These are phyloP conservation scores for Darevskia mixta DNA, from an alignment of 2,797 vertebrate species.

Conservation along the genomic window DNA sequence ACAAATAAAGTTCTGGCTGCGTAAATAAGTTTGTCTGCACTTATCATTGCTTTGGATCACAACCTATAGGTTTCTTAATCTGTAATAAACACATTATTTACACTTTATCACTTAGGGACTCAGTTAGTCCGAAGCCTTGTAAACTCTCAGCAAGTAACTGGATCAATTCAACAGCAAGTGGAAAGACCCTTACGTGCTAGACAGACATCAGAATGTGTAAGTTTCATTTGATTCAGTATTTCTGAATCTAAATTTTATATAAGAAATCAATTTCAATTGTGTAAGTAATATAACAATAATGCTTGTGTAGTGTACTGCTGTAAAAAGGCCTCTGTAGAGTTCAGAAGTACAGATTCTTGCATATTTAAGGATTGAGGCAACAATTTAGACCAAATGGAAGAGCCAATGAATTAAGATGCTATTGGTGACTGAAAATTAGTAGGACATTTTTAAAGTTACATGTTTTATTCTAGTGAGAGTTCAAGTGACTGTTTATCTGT, in stretches of 20 bases:
- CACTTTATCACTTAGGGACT: slow-evolving; percentile 80
- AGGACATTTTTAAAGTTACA: neutral
- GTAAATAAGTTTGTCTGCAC: neutral
- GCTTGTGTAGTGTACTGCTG: neutral
- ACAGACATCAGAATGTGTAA: slow-evolving; percentile 95
- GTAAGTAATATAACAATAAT: neutral
- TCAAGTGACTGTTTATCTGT: neutral
- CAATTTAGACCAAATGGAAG: neutral
- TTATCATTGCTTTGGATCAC: neutral
- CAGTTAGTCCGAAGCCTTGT: slow-evolving; percentile 88
- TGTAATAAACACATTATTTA: slow-evolving; percentile 26
- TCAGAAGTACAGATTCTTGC: neutral
- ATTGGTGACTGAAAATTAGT: slow-evolving; percentile 19
- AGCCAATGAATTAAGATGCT: neutral
- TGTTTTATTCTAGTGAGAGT: neutral
- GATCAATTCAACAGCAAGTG: slow-evolving; percentile 76
- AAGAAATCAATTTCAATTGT: slow-evolving; percentile 6
- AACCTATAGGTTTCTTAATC: neutral
- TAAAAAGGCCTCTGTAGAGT: neutral
- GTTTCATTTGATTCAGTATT: slow-evolving; percentile 68
- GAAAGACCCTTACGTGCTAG: slow-evolving; percentile 87
- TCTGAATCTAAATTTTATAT: slow-evolving; percentile 5
- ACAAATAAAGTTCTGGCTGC: neutral
- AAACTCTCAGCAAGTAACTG: slow-evolving; percentile 88
- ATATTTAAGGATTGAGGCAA: neutral